Conservation (phyloP, 2,113 vertebrate genomes). For the Galemys pyrenaicus region DNA sequence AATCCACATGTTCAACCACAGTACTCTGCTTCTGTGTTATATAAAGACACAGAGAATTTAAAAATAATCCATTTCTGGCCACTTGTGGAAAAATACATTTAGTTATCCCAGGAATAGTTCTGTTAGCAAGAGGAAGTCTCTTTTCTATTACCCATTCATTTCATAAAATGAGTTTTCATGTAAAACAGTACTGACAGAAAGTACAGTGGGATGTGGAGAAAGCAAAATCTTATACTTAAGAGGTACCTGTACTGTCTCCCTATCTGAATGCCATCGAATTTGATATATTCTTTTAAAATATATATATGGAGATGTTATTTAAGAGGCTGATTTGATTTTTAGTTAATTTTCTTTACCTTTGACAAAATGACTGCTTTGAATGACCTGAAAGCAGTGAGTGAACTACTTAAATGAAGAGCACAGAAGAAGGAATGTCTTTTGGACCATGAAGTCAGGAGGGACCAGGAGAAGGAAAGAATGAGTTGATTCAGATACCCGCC, state of each 20-base stretch:
- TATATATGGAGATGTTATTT: background rate
- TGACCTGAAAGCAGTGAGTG: background rate
- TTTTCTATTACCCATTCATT: slow-evolving; percentile 55
- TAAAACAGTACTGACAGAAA: slow-evolving; percentile 30
- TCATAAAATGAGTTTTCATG: slow-evolving; percentile 53
- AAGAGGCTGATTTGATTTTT: background rate
- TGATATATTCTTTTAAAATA: background rate
- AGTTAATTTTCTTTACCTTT: background rate
- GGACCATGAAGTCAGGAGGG: background rate
- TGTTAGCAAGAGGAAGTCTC: slow-evolving; percentile 54
- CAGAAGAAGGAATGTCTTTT: background rate
- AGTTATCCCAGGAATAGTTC: slow-evolving; percentile 47
- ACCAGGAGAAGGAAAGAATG: background rate
- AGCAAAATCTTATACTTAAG: background rate
- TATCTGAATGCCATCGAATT: background rate
- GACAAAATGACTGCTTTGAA: background rate
- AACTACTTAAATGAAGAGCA: background rate
- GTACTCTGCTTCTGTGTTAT: background rate
- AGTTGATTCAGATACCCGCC: background rate
- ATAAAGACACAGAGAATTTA: slow-evolving; percentile 49
- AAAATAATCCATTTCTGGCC: slow-evolving; percentile 57
- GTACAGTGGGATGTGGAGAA: background rate
- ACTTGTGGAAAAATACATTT: slow-evolving; percentile 50
- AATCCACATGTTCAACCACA: slow-evolving; percentile 47
- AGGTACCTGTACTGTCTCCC: background rate